Percentiles rank a stretch among this genome's conserved stretches.
phyloP scores from a whole-genome alignment of 64 coral and sea anemone genomes.

The Catalaphyllia jardinei region DNA sequence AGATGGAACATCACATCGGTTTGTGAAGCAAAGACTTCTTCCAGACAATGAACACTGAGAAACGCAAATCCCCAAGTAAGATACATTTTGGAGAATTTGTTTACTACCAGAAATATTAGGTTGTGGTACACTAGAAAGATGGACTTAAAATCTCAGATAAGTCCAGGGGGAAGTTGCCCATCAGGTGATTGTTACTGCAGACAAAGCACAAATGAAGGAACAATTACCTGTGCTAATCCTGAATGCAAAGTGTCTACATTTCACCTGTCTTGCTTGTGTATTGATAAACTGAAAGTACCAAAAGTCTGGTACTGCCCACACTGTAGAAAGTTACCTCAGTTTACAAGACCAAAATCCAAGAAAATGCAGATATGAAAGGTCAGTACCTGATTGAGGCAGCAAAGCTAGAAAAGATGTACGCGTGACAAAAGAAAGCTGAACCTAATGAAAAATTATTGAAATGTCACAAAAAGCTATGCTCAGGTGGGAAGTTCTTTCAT shows the following conservation, averaged over 20 bases:
- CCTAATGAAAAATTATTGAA: too few species aligned
- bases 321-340: constrained; percentile 54
- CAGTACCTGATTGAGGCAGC: too few species aligned
- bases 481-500: too few species aligned
- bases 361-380: too few species aligned
- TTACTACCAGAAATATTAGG: constrained; percentile 15
- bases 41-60: constrained; percentile 31
- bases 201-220: background rate
- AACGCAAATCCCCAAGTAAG: background rate
- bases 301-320: constrained; percentile 52
- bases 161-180: background rate
- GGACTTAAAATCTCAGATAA: background rate
- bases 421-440: too few species aligned
- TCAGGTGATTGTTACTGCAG: constrained; percentile 23
- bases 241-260: background rate
- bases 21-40: constrained; percentile 6
- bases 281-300: background rate
- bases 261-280: constrained; percentile 14
- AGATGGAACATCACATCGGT: background rate
- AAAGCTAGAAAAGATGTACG: too few species aligned
- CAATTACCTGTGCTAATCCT: constrained; percentile 53
- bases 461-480: too few species aligned
- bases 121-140: constrained; percentile 29
- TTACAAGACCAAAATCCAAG: constrained; percentile 17
- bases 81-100: constrained; percentile 27